Conservation (phyloP, 2,113 vertebrate genomes). For the Acrocephalus kingi region DNA sequence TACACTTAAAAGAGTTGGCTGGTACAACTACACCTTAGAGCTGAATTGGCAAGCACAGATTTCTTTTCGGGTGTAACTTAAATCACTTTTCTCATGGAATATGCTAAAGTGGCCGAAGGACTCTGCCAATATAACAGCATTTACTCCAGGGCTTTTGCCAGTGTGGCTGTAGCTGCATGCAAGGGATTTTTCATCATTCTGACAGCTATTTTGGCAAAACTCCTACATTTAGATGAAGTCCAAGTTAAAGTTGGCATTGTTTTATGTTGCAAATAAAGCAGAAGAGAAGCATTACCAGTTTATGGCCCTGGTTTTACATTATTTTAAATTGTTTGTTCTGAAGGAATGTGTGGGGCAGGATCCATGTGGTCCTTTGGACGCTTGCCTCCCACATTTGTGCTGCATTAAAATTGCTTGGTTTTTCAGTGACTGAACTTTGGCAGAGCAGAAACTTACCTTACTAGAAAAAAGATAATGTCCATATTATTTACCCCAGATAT, state of each 20-base stretch:
- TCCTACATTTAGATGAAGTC: neutral
- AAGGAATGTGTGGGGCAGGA: conserved; percentile 44
- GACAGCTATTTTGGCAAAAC: conserved; percentile 39
- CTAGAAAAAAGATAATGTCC: neutral
- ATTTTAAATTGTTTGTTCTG: conserved; percentile 40
- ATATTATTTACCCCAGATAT: neutral
- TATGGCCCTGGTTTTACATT: conserved; percentile 35
- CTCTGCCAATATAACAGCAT: neutral
- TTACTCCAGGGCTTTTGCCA: neutral
- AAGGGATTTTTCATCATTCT: conserved; percentile 39
- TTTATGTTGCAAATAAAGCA: conserved; percentile 4
- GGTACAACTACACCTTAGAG: conserved; percentile 45
- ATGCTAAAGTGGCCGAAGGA: neutral
- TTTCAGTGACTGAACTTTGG: conserved; percentile 17
- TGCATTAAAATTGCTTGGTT: neutral
- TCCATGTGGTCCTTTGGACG: conserved; percentile 42
- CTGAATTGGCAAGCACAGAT: conserved; percentile 37
- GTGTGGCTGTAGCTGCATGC: neutral
- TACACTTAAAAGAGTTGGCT: conserved; percentile 53
- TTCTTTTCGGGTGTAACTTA: conserved; percentile 18
- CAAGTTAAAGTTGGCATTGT: conserved; percentile 46
- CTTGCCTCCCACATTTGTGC: conserved; percentile 33
- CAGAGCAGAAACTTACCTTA: neutral
- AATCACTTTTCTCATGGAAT: neutral
- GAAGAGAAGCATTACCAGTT: conserved; percentile 16